A percentile compares a stretch with the other conserved stretches of the same genome.
phyloP scores from a whole-genome alignment of 2,797 vertebrate genomes.

The Alosa sapidissima region DNA sequence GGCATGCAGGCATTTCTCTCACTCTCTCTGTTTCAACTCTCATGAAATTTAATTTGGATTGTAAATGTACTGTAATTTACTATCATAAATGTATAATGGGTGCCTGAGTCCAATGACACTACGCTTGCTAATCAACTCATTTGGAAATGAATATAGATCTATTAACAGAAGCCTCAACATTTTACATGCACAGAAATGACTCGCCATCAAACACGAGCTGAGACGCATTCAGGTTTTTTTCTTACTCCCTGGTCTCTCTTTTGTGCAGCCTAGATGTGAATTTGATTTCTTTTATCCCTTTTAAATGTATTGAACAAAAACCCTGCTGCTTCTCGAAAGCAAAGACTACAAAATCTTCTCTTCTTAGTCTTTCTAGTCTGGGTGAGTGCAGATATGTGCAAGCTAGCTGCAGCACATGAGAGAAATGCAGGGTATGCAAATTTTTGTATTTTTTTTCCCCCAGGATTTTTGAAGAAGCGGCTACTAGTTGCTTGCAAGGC shows the following conservation, averaged over 20 bases:
- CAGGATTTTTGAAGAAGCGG: slow-evolving; percentile 46
- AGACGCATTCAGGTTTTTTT: background rate
- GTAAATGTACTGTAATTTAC: slow-evolving; percentile 88
- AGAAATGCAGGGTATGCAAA: slow-evolving; percentile 49
- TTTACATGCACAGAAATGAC: slow-evolving; percentile 75
- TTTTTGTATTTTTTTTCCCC: slow-evolving; percentile 60
- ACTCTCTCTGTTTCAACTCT: slow-evolving; percentile 77
- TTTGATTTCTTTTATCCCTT: background rate
- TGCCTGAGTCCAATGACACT: slow-evolving; percentile 83
- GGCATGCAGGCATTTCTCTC: slow-evolving; percentile 61
- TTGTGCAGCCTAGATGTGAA: slow-evolving; percentile 22
- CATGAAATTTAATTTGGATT: slow-evolving; percentile 87
- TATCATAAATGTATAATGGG: slow-evolving; percentile 87
- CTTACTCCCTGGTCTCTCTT: slow-evolving; percentile 51
- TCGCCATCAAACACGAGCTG: slow-evolving; percentile 68
- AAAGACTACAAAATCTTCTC: slow-evolving; percentile 52
- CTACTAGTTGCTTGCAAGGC: background rate
- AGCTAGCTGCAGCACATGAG: slow-evolving; percentile 30
- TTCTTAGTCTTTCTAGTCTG: slow-evolving; percentile 47
- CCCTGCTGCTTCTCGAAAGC: background rate
- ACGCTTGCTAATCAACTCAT: slow-evolving; percentile 86
- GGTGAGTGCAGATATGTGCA: slow-evolving; percentile 50
- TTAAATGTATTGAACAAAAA: slow-evolving; percentile 23
- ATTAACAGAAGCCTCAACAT: slow-evolving; percentile 78
- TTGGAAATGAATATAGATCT: slow-evolving; percentile 84